Evolutionary conservation across 2,797 vertebrate species (phyloP).

Genomic region (Rhynchonycteris naso): DNA sequence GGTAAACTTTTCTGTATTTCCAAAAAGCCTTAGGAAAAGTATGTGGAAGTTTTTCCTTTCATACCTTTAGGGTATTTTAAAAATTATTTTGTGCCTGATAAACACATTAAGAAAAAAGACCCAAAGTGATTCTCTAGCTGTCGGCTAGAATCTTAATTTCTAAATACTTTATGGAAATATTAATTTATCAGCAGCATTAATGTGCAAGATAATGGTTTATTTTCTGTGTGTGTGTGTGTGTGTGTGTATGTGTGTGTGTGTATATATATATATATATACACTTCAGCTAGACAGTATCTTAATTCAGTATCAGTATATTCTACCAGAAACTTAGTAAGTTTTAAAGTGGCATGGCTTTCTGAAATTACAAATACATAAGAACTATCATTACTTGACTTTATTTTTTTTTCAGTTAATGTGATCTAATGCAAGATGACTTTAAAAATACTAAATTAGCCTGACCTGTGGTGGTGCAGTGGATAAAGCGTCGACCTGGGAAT

Average conservation of each 20-base stretch:
- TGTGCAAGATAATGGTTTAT: slow-evolving; percentile 27
- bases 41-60: background rate
- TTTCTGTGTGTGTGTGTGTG: too few species aligned
- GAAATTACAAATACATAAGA: background rate
- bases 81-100: background rate
- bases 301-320: slow-evolving; percentile 65
- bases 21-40: background rate
- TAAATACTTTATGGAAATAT: slow-evolving; percentile 10
- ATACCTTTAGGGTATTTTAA: background rate
- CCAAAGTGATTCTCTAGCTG: slow-evolving; percentile 5
- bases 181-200: slow-evolving; percentile 35
- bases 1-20: background rate
- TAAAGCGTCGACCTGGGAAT: too few species aligned
- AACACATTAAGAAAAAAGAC: background rate
- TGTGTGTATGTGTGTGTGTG: too few species aligned
- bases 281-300: slow-evolving; percentile 51
- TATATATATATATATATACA: background rate
- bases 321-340: background rate
- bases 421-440: background rate
- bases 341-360: background rate
- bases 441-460: background rate
- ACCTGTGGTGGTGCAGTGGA: too few species aligned
- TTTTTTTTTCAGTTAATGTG: background rate
- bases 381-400: background rate
- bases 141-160: slow-evolving; percentile 55